Conservation (phyloP, 2,797 vertebrate genomes). For the Hafferia zeledoni region DNA sequence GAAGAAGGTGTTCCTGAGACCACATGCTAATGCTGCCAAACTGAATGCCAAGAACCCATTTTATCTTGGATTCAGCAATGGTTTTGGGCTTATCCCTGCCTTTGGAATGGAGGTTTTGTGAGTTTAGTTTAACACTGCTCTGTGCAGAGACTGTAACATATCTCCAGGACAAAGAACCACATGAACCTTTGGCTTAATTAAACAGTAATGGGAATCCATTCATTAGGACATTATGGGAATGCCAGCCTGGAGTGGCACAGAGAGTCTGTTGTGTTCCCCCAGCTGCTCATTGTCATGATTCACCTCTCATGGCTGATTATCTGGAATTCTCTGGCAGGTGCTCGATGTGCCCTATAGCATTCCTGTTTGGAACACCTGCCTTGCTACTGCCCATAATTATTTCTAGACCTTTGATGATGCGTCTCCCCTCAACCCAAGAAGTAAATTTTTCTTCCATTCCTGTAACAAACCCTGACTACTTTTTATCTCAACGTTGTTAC, state of each 20-base stretch:
- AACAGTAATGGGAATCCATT: not conserved
- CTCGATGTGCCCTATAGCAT: not conserved
- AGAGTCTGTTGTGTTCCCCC: not conserved
- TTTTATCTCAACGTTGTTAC: not conserved
- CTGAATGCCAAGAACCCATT: not conserved
- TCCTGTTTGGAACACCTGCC: not conserved
- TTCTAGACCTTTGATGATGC: not conserved
- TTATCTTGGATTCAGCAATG: not conserved
- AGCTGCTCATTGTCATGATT: not conserved
- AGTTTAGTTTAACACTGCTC: not conserved
- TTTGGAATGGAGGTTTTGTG: not conserved
- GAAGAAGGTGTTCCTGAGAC: not conserved
- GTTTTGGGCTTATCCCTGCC: not conserved
- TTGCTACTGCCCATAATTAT: not conserved
- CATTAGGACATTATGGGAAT: not conserved
- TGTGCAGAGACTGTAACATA: not conserved
- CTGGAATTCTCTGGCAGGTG: slow-evolving; percentile 18
- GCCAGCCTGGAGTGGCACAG: not conserved
- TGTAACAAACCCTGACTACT: not conserved
- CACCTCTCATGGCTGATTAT: not conserved
- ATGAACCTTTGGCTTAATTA: not conserved
- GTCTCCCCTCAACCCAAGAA: not conserved
- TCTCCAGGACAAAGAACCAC: not conserved
- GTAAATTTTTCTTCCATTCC: not conserved
- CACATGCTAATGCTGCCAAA: not conserved